phyloP scores from a whole-genome alignment of 2,797 vertebrate genomes.

The Geotria australis region DNA sequence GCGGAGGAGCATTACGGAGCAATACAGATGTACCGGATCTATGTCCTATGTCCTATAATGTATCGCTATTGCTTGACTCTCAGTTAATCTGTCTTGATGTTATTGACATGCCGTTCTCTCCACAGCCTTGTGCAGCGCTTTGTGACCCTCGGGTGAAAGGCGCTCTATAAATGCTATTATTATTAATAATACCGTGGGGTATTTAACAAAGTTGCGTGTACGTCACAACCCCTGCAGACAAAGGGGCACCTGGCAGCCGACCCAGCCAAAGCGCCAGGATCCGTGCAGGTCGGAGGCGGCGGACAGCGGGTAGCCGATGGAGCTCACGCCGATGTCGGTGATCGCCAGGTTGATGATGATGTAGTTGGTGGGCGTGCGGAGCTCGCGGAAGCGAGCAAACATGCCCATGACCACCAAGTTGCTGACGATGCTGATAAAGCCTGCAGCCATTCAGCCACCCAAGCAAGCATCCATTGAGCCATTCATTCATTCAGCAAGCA shows the following conservation, averaged over 20 bases:
- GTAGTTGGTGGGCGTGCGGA: constrained; percentile 67
- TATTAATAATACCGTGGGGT: no score
- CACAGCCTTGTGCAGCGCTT: no score
- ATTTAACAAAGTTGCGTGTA: no score
- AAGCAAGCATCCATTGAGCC: not conserved
- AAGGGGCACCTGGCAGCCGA: constrained; percentile 51
- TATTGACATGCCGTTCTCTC: no score
- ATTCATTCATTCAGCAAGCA: not conserved
- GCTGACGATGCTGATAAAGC: constrained; percentile 52
- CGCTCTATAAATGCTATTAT: no score
- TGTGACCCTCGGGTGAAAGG: no score
- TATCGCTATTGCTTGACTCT: no score
- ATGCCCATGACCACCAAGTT: constrained; percentile 66
- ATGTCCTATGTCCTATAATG: no score
- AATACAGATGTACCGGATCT: no score
- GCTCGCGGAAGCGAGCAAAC: constrained; percentile 65
- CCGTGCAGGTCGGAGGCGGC: constrained; percentile 76
- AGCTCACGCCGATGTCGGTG: constrained; percentile 73
- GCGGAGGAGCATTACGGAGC: no score
- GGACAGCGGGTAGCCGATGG: constrained; percentile 87
- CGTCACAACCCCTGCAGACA: no score
- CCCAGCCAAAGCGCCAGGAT: constrained; percentile 73
- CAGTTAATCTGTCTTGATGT: no score
- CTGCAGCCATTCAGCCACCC: constrained; percentile 10
- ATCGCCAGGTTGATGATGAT: constrained; percentile 83